Conservation (phyloP, 2,113 vertebrate genomes). For the Bos indicus region DNA sequence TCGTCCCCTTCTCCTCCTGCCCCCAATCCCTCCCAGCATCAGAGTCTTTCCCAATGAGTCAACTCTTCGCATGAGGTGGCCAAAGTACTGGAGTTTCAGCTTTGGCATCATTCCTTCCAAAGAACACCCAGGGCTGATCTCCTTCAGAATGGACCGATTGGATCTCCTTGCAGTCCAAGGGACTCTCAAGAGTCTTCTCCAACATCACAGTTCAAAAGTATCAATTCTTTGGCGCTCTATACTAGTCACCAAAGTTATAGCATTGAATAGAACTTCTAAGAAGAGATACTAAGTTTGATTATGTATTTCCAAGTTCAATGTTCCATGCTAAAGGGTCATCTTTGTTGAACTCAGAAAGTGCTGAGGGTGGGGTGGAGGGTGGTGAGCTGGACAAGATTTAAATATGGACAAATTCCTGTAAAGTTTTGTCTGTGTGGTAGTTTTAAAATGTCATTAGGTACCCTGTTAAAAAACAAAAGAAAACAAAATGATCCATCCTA, state of each 20-base stretch:
- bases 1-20: no score
- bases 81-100: no score
- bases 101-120: no score
- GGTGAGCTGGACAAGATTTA: background rate
- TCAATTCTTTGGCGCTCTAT: no score
- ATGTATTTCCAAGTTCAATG: background rate
- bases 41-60: no score
- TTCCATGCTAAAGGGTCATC: background rate
- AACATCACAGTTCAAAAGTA: no score
- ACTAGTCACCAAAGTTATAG: background rate
- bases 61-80: no score
- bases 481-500: background rate
- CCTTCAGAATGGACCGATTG: no score
- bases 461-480: background rate
- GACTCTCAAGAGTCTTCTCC: no score
- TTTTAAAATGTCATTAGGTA: background rate
- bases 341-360: background rate
- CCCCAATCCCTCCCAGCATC: no score
- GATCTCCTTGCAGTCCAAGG: no score
- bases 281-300: background rate
- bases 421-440: background rate
- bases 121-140: no score
- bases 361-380: rapidly evolving
- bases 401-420: background rate
- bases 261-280: background rate